Base-by-base conservation (phyloP, 23 tunicate genomes). In the Halocynthia aurantium region DNA sequence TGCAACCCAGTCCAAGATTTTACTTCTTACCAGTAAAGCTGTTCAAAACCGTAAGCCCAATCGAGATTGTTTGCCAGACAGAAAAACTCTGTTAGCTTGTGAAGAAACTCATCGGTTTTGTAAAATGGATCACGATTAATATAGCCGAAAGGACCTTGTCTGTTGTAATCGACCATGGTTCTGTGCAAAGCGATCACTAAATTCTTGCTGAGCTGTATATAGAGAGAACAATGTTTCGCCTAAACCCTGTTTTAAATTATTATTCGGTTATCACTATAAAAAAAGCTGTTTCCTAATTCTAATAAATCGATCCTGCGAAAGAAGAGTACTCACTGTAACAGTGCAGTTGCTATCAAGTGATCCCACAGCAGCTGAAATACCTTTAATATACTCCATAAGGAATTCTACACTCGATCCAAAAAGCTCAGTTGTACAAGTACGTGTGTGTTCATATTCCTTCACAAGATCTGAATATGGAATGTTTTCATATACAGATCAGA, bases 1-100 rank as follows among this genome's bases (percentile, higher is more conserved):
- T 31, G 44, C 44, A 31, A 31, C 4, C 44, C 44, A 31, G 44
- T 31, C 44, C 44, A 1, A 31, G 44, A 31, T 31, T 31, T 31
- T 31, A 65, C 18, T 49, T 54, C 62, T 53, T 54, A 74, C 61
- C 57, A 79, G 62, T 78, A 88, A 31, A 88, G 55, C 20, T 76
- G 84, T 66, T 88, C 95, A 74, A 88, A 88, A 7, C 68, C 76
- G 60, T 70, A 69, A 44, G 87, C 86, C 76, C 86, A 83, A 57
- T 88, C 81, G 52, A 86, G 69, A 7, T 77, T 84, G 18, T 77
- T 22, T 15, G 80, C 51, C 13, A 83, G 17, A 7, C 20, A 51
- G 13, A 88, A 76, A 67, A 88, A 22, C 50, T 49, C 17, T 10
- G 66, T 44, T 12, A 53, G 63, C 17, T 64, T 50, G 52, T 79